These are phyloP conservation scores for Coreius guichenoti DNA, from an alignment of 2,797 vertebrate species.

Conservation along the genomic window DNA sequence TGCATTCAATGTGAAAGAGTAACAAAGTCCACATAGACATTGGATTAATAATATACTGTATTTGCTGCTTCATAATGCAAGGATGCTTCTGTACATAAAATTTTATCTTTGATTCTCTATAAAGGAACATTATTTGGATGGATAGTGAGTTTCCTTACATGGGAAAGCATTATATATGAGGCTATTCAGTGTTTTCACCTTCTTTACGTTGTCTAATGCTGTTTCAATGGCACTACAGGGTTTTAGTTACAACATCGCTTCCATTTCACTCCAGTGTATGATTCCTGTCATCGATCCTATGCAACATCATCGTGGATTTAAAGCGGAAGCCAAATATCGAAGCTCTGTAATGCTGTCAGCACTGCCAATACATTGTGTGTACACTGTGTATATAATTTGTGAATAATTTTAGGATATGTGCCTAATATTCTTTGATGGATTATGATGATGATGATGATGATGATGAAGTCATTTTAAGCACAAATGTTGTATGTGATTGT, in stretches of 20 bases:
- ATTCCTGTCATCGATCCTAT: constrained; percentile 86
- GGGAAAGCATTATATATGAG: constrained; percentile 22
- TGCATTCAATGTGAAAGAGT: constrained; percentile 37
- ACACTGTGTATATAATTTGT: constrained; percentile 77
- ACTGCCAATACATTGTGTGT: constrained; percentile 75
- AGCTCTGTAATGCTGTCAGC: constrained; percentile 68
- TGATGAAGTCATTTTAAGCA: constrained; percentile 65
- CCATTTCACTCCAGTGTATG: constrained; percentile 71
- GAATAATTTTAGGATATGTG: constrained; percentile 73
- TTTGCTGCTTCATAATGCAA: constrained; percentile 46
- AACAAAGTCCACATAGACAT: not conserved
- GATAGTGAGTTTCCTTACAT: constrained; percentile 27
- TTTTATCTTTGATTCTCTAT: constrained; percentile 12
- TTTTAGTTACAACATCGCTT: constrained; percentile 63
- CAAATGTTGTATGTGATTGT: constrained; percentile 62
- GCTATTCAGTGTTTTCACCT: constrained; percentile 23
- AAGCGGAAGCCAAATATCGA: constrained; percentile 78
- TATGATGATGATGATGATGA: constrained; percentile 66
- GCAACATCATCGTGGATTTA: constrained; percentile 86
- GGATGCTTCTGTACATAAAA: constrained; percentile 29
- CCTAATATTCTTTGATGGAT: constrained; percentile 72
- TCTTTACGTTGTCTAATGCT: not conserved
- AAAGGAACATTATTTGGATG: constrained; percentile 7
- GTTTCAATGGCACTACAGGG: constrained; percentile 49
- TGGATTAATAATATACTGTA: constrained; percentile 18